Evolutionary conservation across 2,797 vertebrate species (phyloP).

Genomic region (Otus scops): DNA sequence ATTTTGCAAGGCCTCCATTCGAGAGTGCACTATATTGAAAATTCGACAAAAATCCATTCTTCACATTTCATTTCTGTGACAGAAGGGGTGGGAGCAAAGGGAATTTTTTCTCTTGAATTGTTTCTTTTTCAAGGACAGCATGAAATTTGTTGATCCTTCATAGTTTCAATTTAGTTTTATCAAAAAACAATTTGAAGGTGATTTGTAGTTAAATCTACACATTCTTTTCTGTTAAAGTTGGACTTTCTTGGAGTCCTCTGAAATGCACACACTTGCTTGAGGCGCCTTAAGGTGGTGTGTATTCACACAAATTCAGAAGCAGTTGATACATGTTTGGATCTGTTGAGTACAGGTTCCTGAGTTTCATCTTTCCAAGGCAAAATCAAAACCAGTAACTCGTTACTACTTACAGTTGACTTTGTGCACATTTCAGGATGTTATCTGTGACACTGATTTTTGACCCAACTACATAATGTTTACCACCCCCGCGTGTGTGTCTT

Average conservation of each 20-base stretch:
- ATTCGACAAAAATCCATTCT: not conserved
- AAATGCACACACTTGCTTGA: not conserved
- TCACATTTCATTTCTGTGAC: not conserved
- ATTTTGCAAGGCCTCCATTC: not conserved
- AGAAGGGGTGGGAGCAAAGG: not conserved
- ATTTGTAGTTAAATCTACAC: not conserved
- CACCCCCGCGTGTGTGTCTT: fast-evolving
- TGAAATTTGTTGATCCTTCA: not conserved
- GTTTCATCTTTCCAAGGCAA: not conserved
- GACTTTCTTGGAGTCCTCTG: not conserved
- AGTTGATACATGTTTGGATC: not conserved
- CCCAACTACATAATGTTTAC: not conserved
- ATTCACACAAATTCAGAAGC: not conserved
- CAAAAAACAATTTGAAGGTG: not conserved
- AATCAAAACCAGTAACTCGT: not conserved
- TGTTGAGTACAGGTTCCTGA: not conserved
- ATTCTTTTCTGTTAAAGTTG: not conserved
- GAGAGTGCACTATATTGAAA: not conserved
- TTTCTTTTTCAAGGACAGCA: not conserved
- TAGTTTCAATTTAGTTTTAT: not conserved
- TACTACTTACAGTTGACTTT: not conserved
- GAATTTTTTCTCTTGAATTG: not conserved
- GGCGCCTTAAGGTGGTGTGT: not conserved
- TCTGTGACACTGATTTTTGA: not conserved
- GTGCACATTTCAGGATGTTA: not conserved